These are phyloP conservation scores for Myiozetetes cayanensis DNA, from an alignment of 2,113 vertebrate genomes.

Conservation along the genomic window DNA sequence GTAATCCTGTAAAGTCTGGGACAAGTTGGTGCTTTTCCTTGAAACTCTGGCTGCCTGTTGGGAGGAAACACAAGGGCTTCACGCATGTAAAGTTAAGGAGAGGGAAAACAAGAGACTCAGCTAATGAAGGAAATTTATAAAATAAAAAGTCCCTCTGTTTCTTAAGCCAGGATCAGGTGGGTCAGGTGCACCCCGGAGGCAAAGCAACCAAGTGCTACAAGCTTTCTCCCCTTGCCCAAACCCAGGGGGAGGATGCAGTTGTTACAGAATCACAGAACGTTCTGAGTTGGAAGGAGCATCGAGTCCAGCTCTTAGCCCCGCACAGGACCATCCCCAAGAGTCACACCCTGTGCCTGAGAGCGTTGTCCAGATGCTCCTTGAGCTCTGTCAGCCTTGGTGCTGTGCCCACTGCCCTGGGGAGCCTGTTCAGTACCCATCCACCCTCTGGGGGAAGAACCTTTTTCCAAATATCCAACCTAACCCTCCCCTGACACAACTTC, in stretches of 20 bases:
- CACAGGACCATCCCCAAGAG: not conserved
- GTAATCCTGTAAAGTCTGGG: not conserved
- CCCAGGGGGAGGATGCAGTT: not conserved
- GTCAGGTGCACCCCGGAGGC: not conserved
- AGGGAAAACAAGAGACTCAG: not conserved
- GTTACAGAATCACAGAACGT: not conserved
- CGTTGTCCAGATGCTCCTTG: accelerated
- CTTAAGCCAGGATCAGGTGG: not conserved
- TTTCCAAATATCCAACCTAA: not conserved
- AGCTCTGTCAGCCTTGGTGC: not conserved
- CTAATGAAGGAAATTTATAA: not conserved
- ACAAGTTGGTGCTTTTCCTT: not conserved
- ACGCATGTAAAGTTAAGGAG: accelerated
- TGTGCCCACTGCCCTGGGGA: not conserved
- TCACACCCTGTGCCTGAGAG: not conserved
- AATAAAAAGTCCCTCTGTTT: not conserved
- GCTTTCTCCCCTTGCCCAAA: not conserved
- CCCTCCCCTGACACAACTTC: not conserved
- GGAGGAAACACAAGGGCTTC: not conserved
- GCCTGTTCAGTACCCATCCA: not conserved
- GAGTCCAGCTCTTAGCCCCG: not conserved
- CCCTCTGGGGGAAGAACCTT: not conserved
- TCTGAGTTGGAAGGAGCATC: not conserved
- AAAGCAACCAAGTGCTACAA: not conserved
- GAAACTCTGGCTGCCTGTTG: not conserved